Percentiles rank a stretch among this genome's conserved stretches.
Conservation (phyloP, 2,888 invertebrate genomes). For the Cataglyphis albicans region DNA sequence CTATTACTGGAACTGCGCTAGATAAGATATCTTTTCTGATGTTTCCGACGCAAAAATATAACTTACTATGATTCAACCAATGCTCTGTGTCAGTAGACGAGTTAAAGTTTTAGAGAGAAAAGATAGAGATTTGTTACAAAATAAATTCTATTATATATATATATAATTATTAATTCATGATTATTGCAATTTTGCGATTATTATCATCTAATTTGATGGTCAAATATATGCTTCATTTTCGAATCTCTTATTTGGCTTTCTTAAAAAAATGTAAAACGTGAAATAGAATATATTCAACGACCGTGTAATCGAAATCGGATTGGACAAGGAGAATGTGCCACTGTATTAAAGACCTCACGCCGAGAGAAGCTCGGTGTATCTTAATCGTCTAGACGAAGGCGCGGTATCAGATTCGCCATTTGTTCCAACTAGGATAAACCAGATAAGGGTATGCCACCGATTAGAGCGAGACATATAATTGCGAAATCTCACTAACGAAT, state of each 20-base stretch:
- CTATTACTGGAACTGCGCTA: slow-evolving; percentile 15
- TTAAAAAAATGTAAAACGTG: slow-evolving; percentile 33
- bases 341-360: slow-evolving; percentile 58
- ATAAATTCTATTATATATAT: background rate
- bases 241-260: background rate
- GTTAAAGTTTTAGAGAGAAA: background rate
- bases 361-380: slow-evolving; percentile 61
- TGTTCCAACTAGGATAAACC: slow-evolving; percentile 57
- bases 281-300: slow-evolving; percentile 55
- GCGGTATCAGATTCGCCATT: slow-evolving; percentile 67
- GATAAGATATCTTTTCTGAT: slow-evolving; percentile 26
- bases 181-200: background rate
- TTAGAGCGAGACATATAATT: slow-evolving; percentile 51
- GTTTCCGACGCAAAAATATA: background rate
- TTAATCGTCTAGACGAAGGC: slow-evolving; percentile 70
- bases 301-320: slow-evolving; percentile 73
- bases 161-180: too few species aligned
- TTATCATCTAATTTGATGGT: background rate
- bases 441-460: background rate
- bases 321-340: slow-evolving; percentile 67
- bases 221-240: background rate
- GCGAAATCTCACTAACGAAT: slow-evolving; percentile 41
- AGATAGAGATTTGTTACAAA: background rate
- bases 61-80: background rate
- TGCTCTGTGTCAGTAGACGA: background rate